Evolutionary conservation across 2,113 vertebrate species (phyloP), one percentile per base, ranked within the genome.

Genomic region (Syngnathus scovelli): DNA sequence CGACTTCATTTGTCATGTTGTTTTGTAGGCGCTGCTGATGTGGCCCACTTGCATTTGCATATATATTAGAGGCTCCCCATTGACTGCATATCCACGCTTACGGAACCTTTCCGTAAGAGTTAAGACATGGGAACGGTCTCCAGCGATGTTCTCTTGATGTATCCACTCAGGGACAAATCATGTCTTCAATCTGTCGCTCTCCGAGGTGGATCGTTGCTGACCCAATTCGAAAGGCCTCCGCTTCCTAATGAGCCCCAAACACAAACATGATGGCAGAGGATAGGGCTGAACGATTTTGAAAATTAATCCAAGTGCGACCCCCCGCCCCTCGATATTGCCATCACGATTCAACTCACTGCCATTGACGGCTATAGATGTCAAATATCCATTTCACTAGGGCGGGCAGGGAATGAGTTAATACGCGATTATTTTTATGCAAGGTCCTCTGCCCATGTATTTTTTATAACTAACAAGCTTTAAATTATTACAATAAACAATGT

Each of bases 151-250:
- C 77, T 75, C 66, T 78, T 83, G 70, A 84, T 81, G 79, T 72
- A 78, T 81, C 84, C 80, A 89, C 84, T 84, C 74, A 83, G 83
- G 78, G 80, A 85, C 73, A 83, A 83, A 83, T 89, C 84, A 86
- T 80, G 69, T n/a, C n/a, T n/a, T n/a, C n/a, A n/a, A n/a, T 71
- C 79, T n/a, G 59, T 64, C 56, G 67, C 70, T 87, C 87, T 79
- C 78, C 23, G 71, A 76, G 82, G 84, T 81, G 69, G 64, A 71
- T 76, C 63, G 63, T 77, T 74, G 66, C 63, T 82, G 85, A 87
- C 77, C 86, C 78, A 75, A 59, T 80, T 76, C 49, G 61, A 1
- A 16, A 75, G 85, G 87, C 86, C 82, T 78, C 70, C 71, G 70
- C 87, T 83, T 79, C 80, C 78, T 87, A 88, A 90, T 87, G 88